Evolutionary conservation across 2,888 invertebrate species (phyloP), one percentile per base, ranked within the genome.

Genomic region (Carabus problematicus): DNA sequence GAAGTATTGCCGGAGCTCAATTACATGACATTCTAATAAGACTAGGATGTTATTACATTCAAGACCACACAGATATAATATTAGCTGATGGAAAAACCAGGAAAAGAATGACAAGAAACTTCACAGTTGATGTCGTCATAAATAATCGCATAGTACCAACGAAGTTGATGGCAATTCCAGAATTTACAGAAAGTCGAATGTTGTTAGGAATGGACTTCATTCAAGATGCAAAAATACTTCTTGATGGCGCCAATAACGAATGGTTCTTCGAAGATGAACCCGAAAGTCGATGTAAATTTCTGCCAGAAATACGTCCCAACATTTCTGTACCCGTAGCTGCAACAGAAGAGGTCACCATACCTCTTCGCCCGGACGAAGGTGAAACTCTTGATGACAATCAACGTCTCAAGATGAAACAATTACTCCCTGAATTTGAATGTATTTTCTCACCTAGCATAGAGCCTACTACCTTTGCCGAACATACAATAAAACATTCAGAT

Each of bases 131-230:
- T 12, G 19, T 52, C 12, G 12, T 52, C 8, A 12, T 52, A n/a
- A 52, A 52, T n/a, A 52, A 4, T 52, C 9, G 52, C 14, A 52
- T 45, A 12, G 45, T 45, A 45, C 45, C 45, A 45, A 45, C 45
- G 6, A 45, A 45, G 14, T 45, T 45, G 1, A 45, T 45, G n/a
- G 14, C 45, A 45, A 45, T 45, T 12, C 45, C 45, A 45, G 45
- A 45, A 45, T 45, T 12, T 14, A 14, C n/a, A 45, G 12, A 6
- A 45, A 45, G 45, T 45, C 6, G 45, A 45, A 12, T 52, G 52
- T 12, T 52, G 1, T 52, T 52, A 52, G 52, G 52, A 52, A 12
- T 9, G n/a, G 52, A 52, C 12, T 52, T 52, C 52, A 52, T 52
- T 52, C 9, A 52, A 52, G 12, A 52, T 52, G 52, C 52, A 12